Base-by-base conservation (phyloP, 2,113 vertebrate species). In the Antechinus flavipes region DNA sequence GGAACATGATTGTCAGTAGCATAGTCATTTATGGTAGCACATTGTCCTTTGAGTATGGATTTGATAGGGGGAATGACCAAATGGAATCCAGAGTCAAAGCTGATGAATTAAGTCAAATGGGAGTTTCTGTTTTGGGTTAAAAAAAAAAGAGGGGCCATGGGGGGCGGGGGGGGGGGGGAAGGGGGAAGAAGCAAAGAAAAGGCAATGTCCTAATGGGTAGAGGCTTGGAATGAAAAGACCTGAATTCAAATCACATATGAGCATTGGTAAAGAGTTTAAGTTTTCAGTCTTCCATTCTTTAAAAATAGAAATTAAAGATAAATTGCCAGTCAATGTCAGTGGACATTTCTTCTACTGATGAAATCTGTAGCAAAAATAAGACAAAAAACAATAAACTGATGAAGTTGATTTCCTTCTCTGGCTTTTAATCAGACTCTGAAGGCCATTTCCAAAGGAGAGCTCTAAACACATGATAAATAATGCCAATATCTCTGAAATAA, bases 81-180 rank as follows among this genome's bases (percentile, higher is more conserved):
- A 42, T 84, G n/a, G 16, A 42, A 42, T n/a, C 2, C n/a, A 23
- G n/a, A 84, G n/a, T 7, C 19, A 84, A 42, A 6, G 35, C 19
- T 84, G 19, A 19, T n/a, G n/a, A 84, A 84, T 42, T n/a, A 84
- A 19, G 19, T 84, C 68, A 84, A 84, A 42, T 19, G 16, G 6
- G 58, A 7, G 61, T 76, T n/a, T 35, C 61, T 76, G 5, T 42
- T 84, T 84, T 22, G 35, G 19, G 68, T 84, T 42, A 52, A 52
- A 52, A n/a, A 42, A 42, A 42, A 35, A 84, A 42, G 2, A 84
- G 8, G n/a, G 19, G 19, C 7, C n/a, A 8, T 42, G 16, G 5
- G 11, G 8, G 50, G 50, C 5, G 8, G 0, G 10, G 10, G 8
- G 8, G 0, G 10, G 10, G 8, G 8, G 8, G 8, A 50, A 50